Evolutionary conservation across 2,888 invertebrate genomes (phyloP).

Genomic region (Zonitis immaculata): DNA sequence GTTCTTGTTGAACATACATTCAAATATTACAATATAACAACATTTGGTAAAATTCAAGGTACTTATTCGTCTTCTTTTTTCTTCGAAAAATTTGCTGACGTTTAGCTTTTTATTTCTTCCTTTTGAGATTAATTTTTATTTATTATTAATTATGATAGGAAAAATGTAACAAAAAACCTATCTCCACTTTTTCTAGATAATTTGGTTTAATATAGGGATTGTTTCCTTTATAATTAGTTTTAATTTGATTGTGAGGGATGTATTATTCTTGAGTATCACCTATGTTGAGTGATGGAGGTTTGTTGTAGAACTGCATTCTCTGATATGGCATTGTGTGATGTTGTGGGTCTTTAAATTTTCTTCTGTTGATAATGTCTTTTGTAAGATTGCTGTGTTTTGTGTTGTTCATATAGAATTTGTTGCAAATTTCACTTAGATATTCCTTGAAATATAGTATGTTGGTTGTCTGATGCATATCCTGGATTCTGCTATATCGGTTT

Average conservation of each 20-base stretch:
- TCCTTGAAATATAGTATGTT: neutral
- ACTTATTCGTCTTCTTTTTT: too few relatives aligned
- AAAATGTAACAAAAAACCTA: neutral
- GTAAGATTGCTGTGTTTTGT: neutral
- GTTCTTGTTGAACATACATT: neutral
- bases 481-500: neutral
- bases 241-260: too few relatives aligned
- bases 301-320: neutral
- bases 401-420: neutral
- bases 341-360: neutral
- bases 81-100: too few relatives aligned
- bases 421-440: neutral
- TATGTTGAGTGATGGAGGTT: too few relatives aligned
- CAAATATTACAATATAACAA: neutral
- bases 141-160: neutral
- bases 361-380: neutral
- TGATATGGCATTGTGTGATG: neutral
- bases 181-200: too few relatives aligned
- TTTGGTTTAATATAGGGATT: too few relatives aligned
- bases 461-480: neutral
- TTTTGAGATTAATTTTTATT: too few relatives aligned
- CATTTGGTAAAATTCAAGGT: neutral
- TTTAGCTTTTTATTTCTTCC: too few relatives aligned
- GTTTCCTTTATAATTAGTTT: too few relatives aligned
- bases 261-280: too few relatives aligned